These are phyloP conservation scores for Lipotes vexillifer DNA, from an alignment of 2,113 vertebrate genomes.

Conservation along the genomic window DNA sequence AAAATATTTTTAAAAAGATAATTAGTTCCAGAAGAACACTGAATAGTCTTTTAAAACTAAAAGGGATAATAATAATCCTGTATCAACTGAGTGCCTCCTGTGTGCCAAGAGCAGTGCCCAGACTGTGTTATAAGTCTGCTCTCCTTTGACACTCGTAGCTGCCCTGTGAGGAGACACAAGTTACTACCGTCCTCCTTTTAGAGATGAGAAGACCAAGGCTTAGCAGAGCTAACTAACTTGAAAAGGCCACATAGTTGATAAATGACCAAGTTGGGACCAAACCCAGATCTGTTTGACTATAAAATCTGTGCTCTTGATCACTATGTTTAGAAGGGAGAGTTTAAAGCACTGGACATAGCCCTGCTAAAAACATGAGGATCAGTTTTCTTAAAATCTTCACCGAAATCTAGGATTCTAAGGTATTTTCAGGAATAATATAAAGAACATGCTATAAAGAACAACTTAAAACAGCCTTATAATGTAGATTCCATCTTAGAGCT, in stretches of 20 bases:
- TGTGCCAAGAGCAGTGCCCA: background rate
- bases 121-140: background rate
- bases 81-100: background rate
- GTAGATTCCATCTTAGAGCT: background rate
- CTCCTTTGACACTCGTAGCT: background rate
- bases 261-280: background rate
- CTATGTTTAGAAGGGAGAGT: background rate
- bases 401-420: background rate
- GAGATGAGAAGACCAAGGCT: background rate
- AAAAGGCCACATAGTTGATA: background rate
- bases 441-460: background rate
- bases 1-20: too few species aligned
- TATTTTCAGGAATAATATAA: background rate
- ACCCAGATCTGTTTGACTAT: background rate
- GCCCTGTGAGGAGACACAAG: background rate
- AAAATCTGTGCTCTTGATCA: background rate
- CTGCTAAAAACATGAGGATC: background rate
- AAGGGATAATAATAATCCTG: background rate
- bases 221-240: background rate
- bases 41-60: background rate
- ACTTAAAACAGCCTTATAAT: background rate
- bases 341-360: background rate
- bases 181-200: background rate
- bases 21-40: background rate
- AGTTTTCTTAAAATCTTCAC: background rate